Conservation (phyloP, 2,888 invertebrate genomes). For the Clivina fossor region DNA sequence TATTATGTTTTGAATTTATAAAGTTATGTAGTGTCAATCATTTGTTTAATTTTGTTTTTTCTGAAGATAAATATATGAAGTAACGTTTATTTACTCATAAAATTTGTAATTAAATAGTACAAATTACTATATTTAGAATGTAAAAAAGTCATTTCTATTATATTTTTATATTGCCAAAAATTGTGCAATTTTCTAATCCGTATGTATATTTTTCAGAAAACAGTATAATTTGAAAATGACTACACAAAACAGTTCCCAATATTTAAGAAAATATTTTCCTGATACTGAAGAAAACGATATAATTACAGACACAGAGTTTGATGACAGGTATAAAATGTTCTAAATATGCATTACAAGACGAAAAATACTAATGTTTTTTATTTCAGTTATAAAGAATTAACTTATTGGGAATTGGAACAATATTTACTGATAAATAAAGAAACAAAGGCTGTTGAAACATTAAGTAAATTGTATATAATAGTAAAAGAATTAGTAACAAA, state of each 20-base stretch:
- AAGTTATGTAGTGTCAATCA: too few species aligned
- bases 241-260: constrained; percentile 11
- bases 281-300: background rate
- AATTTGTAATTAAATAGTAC: too few species aligned
- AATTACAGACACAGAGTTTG: constrained; percentile 2
- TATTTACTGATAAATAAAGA: constrained; percentile 21
- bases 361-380: too few species aligned
- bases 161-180: background rate
- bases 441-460: constrained; percentile 7
- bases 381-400: constrained; percentile 14
- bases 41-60: too few species aligned
- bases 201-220: too few species aligned
- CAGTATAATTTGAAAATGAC: constrained; percentile 5
- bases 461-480: constrained; percentile 4
- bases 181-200: background rate
- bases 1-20: too few species aligned
- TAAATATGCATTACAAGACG: too few species aligned
- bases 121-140: too few species aligned
- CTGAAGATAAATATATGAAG: too few species aligned
- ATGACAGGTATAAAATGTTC: constrained; percentile 1
- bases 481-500: constrained; percentile 50
- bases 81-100: too few species aligned
- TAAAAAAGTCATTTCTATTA: too few species aligned
- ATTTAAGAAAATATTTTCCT: constrained; percentile 6
- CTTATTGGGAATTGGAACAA: constrained; percentile 25